Base-by-base conservation (phyloP, 2,797 vertebrate genomes). In the Enteromius trimaculatus region DNA sequence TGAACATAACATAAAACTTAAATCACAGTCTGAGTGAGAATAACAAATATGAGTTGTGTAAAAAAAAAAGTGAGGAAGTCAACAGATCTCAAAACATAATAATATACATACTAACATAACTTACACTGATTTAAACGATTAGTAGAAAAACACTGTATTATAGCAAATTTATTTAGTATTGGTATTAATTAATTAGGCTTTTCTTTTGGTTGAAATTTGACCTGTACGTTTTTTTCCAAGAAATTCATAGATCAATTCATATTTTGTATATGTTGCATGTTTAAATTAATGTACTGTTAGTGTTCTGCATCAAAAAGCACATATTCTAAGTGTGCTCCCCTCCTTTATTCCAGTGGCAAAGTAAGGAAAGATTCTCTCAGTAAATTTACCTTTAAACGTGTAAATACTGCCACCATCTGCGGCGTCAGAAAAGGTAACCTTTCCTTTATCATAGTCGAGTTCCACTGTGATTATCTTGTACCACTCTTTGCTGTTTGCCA, bases 391-490 rank as follows among this genome's bases (percentile, higher is more conserved):
- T 77, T 77, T 93, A 80, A 94, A 95, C 0, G 77, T 80, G 85
- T 94, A 75, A 42, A 95, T 92, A 26, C 16, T 71, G 1, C 87
- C 86, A 17, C 34, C 84, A 77, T 93, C 84, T 0, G 3, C 69
- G 1, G 87, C 29, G 9, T 92, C 92, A 64, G 86, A 79, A 84
- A 94, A 95, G 4, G 66, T 47, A 0, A 94, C 91, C 81, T 92
- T 95, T 62, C 93, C 94, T 81, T 84, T 92, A 19, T 91, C 88
- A 6, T 84, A 92, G 85, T 95, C 92, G 86, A 95, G 84, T 81
- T 92, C 88, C 0, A 94, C 81, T 0, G 88, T 92, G n/a, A 94
- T 90, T 81, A 26, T 90, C 55, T 89, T 87, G 85, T 89, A 88
- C 93, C 94, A 94, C 47, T 93, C 87, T 70, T 83, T 86, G 23